Conservation (phyloP, 2,113 vertebrate species). For the Ammospiza nelsoni region DNA sequence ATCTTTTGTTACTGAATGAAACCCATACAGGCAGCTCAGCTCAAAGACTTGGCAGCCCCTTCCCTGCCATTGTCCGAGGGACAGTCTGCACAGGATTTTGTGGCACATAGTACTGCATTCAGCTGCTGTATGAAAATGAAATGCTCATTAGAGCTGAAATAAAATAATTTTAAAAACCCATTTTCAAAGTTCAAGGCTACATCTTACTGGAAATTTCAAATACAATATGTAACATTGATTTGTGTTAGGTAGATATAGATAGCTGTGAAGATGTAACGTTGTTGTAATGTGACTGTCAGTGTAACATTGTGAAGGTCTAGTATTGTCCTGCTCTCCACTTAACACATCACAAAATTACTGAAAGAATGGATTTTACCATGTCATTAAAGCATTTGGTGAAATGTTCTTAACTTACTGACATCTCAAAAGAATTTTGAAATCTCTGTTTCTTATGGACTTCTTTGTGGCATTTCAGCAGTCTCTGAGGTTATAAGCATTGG, state of each 20-base stretch:
- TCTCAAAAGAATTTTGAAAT: background rate
- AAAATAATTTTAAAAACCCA: background rate
- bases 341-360: background rate
- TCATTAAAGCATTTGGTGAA: background rate
- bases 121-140: background rate
- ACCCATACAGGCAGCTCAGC: background rate
- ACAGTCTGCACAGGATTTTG: background rate
- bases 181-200: background rate
- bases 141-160: background rate
- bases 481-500: background rate
- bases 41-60: background rate
- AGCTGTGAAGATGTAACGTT: background rate
- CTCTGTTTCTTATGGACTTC: background rate
- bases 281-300: background rate
- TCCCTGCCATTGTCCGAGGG: background rate
- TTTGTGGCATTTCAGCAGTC: background rate
- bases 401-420: background rate
- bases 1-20: background rate
- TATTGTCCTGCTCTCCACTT: background rate
- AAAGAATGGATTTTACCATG: background rate
- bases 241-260: background rate
- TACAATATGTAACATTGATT: accelerated
- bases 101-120: background rate
- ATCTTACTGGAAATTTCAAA: background rate
- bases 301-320: background rate